Evolutionary conservation across 2,888 invertebrate species (phyloP).

Genomic region (Trachelus stipa): DNA sequence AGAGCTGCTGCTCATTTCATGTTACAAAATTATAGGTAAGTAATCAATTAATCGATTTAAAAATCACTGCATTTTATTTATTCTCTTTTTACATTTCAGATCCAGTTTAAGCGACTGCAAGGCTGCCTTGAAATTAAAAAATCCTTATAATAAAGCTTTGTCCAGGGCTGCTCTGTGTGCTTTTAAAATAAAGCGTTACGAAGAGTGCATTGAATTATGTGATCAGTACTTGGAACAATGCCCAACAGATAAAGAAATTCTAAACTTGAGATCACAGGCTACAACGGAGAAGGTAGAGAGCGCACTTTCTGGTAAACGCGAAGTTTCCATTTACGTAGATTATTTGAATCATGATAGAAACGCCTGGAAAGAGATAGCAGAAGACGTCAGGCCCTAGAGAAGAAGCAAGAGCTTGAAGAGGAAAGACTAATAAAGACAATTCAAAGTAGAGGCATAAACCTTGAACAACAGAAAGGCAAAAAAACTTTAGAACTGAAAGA

Average conservation of each 20-base stretch:
- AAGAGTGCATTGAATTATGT: constrained; percentile 80
- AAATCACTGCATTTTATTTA: neutral
- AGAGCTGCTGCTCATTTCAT: constrained; percentile 90
- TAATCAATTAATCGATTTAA: neutral
- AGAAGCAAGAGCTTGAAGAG: constrained; percentile 66
- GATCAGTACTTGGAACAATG: constrained; percentile 73
- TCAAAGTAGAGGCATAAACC: constrained; percentile 65
- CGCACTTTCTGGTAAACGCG: neutral
- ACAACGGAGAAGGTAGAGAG: constrained; percentile 66
- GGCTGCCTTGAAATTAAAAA: constrained; percentile 79
- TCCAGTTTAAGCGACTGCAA: constrained; percentile 86
- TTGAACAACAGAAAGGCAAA: constrained; percentile 67
- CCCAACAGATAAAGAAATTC: constrained; percentile 69
- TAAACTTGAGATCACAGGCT: constrained; percentile 70
- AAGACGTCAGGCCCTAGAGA: constrained; percentile 67
- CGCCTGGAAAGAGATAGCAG: constrained; percentile 70
- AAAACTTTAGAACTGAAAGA: constrained; percentile 68
- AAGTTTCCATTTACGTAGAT: neutral
- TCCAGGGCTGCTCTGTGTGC: constrained; percentile 82
- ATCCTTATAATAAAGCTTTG: constrained; percentile 82
- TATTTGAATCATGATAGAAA: constrained; percentile 58
- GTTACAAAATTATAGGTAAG: constrained; percentile 80
- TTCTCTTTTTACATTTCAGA: constrained; percentile 56
- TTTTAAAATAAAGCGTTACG: constrained; percentile 74
- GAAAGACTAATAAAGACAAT: constrained; percentile 65